Base-by-base conservation (phyloP, 2,113 vertebrate genomes). In the Barnardius zonarius region DNA sequence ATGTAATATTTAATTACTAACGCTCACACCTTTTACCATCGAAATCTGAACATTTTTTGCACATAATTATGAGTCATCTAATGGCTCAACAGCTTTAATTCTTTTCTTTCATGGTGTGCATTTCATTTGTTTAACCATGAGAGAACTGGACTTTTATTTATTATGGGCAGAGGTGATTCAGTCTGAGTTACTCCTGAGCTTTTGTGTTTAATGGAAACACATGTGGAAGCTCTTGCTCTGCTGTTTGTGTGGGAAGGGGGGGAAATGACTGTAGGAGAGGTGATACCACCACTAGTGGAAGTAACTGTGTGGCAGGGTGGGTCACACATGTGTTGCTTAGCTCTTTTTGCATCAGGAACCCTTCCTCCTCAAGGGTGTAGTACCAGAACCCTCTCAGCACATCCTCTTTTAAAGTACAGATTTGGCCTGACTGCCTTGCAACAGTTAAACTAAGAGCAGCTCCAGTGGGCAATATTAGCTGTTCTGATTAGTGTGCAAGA, bases 1-100 rank as follows among this genome's bases (percentile, higher is more conserved):
- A 91, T 89, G 77, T 95, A 94, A 91, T 96, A 95, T 93, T 97
- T 97, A 97, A 98, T 97, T 97, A 97, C 94, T 94, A 94, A 93
- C 63, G 35, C 48, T 82, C 31, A 91, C 33, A 93, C 61, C 90
- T 95, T 95, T 95, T 86, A 70, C 82, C 17, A 62, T 86, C 85
- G 89, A 70, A 94, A 91, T 96, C 63, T 89, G 90, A 95, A 92
- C 61, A 92, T 92, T 96, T 97, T 93, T 93, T 96, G 88, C 67
- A 85, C 61, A 41, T 94, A 92, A 93, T 73, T 94, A 44, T 96
- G 93, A 96, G 54, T 96, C 89, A 96, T 83, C 73, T 88, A 95
- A 93, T 95, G 76, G 76, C 96, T 97, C 94, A 86, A 95, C 73
- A 96, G 63, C 75, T 75, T 92, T 79, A 83, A 73, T 94, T 97